A percentile compares a stretch with the other conserved stretches of the same genome.
These are phyloP conservation scores for Haliclona indistincta DNA, from an alignment of 37 sponge, comb jelly and placozoan species.

Conservation along the genomic window DNA sequence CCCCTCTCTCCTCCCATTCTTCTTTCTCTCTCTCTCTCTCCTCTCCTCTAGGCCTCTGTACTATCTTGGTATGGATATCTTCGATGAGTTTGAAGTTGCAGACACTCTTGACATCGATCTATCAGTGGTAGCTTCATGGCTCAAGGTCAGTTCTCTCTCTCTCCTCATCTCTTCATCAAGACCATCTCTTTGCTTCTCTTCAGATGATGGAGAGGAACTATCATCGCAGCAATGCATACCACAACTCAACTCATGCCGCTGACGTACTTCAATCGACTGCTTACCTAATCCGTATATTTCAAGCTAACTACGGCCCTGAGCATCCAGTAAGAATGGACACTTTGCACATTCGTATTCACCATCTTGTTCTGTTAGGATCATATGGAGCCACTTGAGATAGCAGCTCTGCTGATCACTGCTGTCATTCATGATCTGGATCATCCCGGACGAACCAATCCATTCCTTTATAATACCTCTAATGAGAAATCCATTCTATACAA, in stretches of 20 bases:
- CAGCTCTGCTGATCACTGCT: slow-evolving; percentile 68
- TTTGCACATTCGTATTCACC: not conserved
- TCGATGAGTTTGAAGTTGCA: slow-evolving; percentile 47
- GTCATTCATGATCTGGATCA: slow-evolving; percentile 88
- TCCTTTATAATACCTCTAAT: slow-evolving; percentile 65
- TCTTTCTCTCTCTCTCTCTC: not conserved
- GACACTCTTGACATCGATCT: slow-evolving; percentile 50
- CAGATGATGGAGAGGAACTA: slow-evolving; percentile 81
- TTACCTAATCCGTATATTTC: slow-evolving; percentile 66
- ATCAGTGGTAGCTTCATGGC: slow-evolving; percentile 43
- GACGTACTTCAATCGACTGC: slow-evolving; percentile 87
- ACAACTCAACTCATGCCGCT: slow-evolving; percentile 95
- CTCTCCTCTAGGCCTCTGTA: slow-evolving; percentile 60
- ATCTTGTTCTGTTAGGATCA: slow-evolving; percentile 39
- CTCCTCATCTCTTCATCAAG: not conserved
- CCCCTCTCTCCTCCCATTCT: not conserved
- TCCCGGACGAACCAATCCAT: slow-evolving; percentile 82
- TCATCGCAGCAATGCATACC: slow-evolving; percentile 63
- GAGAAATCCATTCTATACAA: slow-evolving; percentile 81
- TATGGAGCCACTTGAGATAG: slow-evolving; percentile 65
- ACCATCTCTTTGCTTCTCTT: not conserved
- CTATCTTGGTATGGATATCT: slow-evolving; percentile 74
- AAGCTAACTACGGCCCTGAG: slow-evolving; percentile 19
- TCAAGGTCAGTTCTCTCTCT: slow-evolving; percentile 41
- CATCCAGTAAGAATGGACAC: slow-evolving; percentile 11